Evolutionary conservation across 2,888 invertebrate species (phyloP).

Genomic region (Mylabris sibirica): DNA sequence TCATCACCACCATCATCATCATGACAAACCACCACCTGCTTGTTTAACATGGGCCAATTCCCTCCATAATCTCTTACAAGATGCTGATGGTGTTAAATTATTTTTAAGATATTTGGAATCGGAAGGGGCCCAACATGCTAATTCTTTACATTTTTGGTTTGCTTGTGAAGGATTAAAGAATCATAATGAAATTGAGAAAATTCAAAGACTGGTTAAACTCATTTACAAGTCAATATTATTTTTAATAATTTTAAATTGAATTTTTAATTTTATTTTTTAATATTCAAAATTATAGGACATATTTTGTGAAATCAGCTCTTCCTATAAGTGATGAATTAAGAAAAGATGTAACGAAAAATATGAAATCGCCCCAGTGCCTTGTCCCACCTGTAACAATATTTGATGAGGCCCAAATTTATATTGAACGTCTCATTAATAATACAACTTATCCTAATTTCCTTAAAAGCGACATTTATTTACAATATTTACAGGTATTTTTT

Average conservation of each 20-base stretch:
- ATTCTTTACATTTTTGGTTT: conserved; percentile 91
- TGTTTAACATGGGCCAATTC: conserved; percentile 91
- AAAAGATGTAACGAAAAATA: conserved; percentile 76
- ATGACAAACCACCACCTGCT: conserved; percentile 67
- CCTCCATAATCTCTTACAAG: conserved; percentile 83
- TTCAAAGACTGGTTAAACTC: conserved; percentile 79
- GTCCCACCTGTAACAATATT: conserved; percentile 73
- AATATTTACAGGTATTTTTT: conserved; percentile 75
- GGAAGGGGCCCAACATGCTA: conserved; percentile 80
- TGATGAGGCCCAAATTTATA: conserved; percentile 72
- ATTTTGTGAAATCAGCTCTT: conserved; percentile 59
- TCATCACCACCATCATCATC: conserved; percentile 6
- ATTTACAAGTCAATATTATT: conserved; percentile 74
- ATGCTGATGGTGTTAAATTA: conserved; percentile 87
- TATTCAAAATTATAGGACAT: conserved; percentile 46
- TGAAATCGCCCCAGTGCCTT: conserved; percentile 75
- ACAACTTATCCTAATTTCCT: conserved; percentile 93
- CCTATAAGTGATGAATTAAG: conserved; percentile 84
- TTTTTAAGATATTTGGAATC: conserved; percentile 84
- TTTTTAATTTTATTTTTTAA: conserved; percentile 9
- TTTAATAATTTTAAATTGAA: too few species aligned
- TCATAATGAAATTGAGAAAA: conserved; percentile 75
- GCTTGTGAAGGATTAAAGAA: conserved; percentile 89
- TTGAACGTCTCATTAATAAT: conserved; percentile 83
- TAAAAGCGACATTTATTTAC: conserved; percentile 89